Evolutionary conservation across 1,140 invertebrate genomes (phyloP).

Genomic region (Brachionus rubens): DNA sequence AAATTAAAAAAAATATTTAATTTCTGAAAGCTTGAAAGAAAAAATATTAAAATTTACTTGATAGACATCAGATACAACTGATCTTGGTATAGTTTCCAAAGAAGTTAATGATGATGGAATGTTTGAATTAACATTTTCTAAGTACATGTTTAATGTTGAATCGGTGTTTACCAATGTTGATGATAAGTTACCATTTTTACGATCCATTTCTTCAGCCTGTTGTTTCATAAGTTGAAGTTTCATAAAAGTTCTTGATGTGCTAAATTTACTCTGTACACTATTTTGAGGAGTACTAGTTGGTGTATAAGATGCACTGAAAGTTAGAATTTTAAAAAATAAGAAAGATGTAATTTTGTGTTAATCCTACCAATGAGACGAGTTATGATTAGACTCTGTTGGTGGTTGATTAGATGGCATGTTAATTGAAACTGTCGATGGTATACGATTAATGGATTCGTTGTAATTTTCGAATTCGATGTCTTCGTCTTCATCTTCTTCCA

Average conservation of each 20-base stretch:
- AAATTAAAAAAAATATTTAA: no score
- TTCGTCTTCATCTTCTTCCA: neutral
- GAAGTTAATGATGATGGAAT: neutral
- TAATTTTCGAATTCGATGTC: no score
- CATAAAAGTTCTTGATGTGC: constrained; percentile 8
- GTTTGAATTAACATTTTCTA: neutral
- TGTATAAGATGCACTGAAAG: constrained; percentile 20
- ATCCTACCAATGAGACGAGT: no score
- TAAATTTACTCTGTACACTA: constrained; percentile 9
- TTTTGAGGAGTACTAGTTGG: constrained; percentile 29
- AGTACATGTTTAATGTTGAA: neutral
- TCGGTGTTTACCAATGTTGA: neutral
- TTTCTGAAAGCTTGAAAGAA: no score
- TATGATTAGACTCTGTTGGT: no score
- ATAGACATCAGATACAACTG: neutral
- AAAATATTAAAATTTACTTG: constrained; percentile 52
- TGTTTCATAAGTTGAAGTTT: constrained; percentile 43
- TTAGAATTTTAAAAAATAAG: neutral
- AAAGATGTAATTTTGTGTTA: neutral
- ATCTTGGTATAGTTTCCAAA: neutral
- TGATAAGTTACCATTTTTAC: constrained; percentile 9
- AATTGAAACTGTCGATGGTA: neutral
- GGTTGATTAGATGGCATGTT: no score
- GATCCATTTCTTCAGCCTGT: constrained; percentile 44
- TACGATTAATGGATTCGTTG: neutral